These are phyloP conservation scores for Hippocampus guttulatus DNA, from an alignment of 2,113 vertebrate genomes.

Conservation along the genomic window DNA sequence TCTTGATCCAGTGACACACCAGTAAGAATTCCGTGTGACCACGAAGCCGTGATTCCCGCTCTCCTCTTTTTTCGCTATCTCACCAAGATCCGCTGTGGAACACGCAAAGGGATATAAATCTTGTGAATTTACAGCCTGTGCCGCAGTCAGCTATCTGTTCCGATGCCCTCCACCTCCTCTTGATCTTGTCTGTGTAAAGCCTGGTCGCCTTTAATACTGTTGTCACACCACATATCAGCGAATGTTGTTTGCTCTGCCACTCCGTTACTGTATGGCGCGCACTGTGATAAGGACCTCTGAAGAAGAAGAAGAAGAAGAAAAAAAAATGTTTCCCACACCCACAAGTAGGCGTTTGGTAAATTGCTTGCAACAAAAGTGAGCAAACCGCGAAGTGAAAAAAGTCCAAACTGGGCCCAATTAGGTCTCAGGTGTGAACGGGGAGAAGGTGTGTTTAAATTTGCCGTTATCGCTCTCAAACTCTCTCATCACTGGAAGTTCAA, in stretches of 20 bases:
- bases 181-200: constrained; percentile 58
- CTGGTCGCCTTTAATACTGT: constrained; percentile 36
- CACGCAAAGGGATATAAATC: constrained; percentile 62
- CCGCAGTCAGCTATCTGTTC: constrained; percentile 74
- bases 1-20: constrained; percentile 31
- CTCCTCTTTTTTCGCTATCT: constrained; percentile 45
- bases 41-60: constrained; percentile 47
- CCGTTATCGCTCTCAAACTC: no score
- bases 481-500: no score
- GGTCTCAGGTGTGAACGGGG: no score
- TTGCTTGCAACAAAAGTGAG: no score
- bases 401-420: no score
- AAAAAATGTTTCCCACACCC: no score
- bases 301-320: background rate
- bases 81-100: constrained; percentile 49
- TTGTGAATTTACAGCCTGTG: constrained; percentile 68
- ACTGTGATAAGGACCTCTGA: background rate
- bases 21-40: constrained; percentile 21
- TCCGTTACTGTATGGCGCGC: constrained; percentile 9
- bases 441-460: no score
- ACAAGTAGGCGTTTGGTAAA: no score
- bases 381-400: no score
- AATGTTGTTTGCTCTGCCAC: constrained; percentile 42
- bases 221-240: constrained; percentile 24
- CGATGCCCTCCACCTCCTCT: constrained; percentile 48